These are phyloP conservation scores for Sinocyclocheilus maitianheensis DNA, from an alignment of 2,113 vertebrate species.

Conservation along the genomic window DNA sequence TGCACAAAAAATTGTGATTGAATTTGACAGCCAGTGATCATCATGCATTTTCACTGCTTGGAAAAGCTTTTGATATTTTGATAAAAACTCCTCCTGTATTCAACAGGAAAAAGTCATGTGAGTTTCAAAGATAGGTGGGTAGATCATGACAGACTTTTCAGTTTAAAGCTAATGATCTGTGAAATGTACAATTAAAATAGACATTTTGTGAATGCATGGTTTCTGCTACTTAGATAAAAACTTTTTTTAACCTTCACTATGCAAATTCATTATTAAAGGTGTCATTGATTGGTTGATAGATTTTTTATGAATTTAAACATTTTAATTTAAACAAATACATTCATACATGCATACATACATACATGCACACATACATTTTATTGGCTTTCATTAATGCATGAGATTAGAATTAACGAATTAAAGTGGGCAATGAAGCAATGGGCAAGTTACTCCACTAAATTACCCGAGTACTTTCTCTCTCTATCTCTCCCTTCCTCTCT, in stretches of 20 bases:
- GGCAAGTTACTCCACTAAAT: constrained; percentile 31
- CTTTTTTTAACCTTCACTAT: not conserved
- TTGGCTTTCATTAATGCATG: constrained; percentile 8
- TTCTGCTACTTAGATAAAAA: not conserved
- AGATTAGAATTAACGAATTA: not conserved
- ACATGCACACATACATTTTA: not conserved
- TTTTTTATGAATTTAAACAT: no score
- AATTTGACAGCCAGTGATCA: not conserved
- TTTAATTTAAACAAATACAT: no score
- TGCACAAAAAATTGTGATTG: not conserved
- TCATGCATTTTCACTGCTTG: not conserved
- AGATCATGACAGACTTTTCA: not conserved
- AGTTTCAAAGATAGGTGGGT: not conserved
- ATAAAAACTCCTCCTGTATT: not conserved
- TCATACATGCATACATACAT: no score
- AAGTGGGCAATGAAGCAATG: not conserved
- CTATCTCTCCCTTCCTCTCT: not conserved
- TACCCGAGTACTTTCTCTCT: constrained; percentile 21
- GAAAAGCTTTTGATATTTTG: not conserved
- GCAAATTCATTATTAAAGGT: not conserved
- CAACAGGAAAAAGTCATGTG: not conserved
- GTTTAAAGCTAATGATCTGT: no score
- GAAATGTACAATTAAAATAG: no score
- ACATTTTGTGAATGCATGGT: not conserved
- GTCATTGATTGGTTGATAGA: no score